Conservation (phyloP, 2,113 vertebrate genomes). For the Paramisgurnus dabryanus region DNA sequence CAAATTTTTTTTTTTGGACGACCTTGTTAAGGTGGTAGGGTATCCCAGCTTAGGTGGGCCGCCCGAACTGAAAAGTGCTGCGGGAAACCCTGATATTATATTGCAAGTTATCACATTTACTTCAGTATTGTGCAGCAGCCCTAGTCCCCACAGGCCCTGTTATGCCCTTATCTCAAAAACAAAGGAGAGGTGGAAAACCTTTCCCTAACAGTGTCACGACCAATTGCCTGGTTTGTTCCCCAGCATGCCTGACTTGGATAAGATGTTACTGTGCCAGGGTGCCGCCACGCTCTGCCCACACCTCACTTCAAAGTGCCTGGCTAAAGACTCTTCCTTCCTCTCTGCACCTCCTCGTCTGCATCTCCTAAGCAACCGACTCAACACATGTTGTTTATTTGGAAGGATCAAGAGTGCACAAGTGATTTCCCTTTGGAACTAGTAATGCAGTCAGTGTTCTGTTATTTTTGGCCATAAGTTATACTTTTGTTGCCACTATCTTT, state of each 20-base stretch:
- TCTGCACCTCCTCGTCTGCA: conserved; percentile 26
- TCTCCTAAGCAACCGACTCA: conserved; percentile 38
- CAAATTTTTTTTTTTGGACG: too few species aligned
- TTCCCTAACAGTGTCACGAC: neutral
- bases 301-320: conserved; percentile 1
- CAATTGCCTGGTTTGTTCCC: neutral
- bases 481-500: neutral
- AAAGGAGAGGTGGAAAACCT: conserved; percentile 1
- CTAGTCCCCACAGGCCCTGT: conserved; percentile 41
- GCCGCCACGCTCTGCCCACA: conserved; percentile 18
- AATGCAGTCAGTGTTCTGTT: neutral
- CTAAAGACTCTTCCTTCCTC: conserved; percentile 43
- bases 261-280: conserved; percentile 6
- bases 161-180: conserved; percentile 54
- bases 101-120: too few species aligned
- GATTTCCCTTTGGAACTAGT: conserved; percentile 9
- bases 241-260: conserved; percentile 36
- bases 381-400: conserved; percentile 23
- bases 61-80: too few species aligned
- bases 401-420: conserved; percentile 4
- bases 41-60: too few species aligned
- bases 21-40: too few species aligned
- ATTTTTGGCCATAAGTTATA: neutral
- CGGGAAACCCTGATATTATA: too few species aligned
- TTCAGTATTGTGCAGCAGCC: too few species aligned